Conservation (phyloP, 2,888 invertebrate species). For the Rhopalosiphum nymphaeae region DNA sequence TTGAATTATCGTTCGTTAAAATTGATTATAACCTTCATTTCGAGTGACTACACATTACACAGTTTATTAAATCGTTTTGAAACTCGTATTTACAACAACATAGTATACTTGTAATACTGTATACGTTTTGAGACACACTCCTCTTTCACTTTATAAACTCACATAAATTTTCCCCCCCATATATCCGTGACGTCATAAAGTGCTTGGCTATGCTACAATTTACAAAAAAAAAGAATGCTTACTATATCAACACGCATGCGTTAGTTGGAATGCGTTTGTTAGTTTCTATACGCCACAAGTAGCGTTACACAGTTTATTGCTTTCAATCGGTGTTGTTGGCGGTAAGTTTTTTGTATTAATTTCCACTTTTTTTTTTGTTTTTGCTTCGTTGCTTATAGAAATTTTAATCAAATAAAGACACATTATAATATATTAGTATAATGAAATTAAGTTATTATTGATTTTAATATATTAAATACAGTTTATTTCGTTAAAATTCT, state of each 20-base stretch:
- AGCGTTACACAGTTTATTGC: slow-evolving; percentile 7
- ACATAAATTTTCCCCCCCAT: slow-evolving; percentile 28
- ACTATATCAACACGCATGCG: slow-evolving; percentile 26
- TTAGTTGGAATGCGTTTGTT: not conserved
- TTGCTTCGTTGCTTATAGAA: not conserved
- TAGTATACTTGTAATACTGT: not conserved
- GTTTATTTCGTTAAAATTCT: not conserved
- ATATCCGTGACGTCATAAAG: slow-evolving; percentile 9
- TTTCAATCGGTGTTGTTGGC: slow-evolving; percentile 7
- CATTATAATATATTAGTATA: not conserved
- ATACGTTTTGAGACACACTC: not conserved
- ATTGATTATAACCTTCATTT: not conserved
- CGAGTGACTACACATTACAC: not conserved
- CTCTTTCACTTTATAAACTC: slow-evolving; percentile 14
- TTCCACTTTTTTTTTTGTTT: not conserved
- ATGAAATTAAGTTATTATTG: not conserved
- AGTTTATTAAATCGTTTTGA: not conserved
- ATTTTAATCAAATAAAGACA: not conserved
- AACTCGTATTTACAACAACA: not conserved
- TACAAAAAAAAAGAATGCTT: slow-evolving; percentile 13
- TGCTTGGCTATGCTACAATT: slow-evolving; percentile 32
- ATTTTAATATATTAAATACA: not conserved
- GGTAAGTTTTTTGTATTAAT: slow-evolving; percentile 34
- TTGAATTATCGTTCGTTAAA: not conserved
- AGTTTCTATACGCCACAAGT: slow-evolving; percentile 25